A percentile compares a stretch with the other conserved stretches of the same genome.
Evolutionary conservation across 2,113 vertebrate genomes (phyloP).

Genomic region (Anarhynchus alexandrinus): DNA sequence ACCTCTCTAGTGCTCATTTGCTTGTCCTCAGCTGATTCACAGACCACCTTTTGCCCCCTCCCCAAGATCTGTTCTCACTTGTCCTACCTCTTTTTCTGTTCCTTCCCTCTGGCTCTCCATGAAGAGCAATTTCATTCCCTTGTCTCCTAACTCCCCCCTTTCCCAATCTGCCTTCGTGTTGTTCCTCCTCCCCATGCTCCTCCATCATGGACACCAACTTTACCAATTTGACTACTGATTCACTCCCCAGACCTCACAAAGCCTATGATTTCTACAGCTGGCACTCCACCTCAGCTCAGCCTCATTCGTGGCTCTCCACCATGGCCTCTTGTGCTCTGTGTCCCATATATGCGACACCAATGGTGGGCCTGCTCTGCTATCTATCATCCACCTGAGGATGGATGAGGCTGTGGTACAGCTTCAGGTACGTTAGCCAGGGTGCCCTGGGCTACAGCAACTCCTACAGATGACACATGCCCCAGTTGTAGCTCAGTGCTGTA

Average conservation of each 20-base stretch:
- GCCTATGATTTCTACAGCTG: background rate
- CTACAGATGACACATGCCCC: background rate
- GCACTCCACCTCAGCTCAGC: background rate
- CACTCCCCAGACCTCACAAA: background rate
- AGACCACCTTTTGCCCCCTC: background rate
- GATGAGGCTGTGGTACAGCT: background rate
- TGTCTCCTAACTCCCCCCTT: background rate
- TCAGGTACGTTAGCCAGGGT: background rate
- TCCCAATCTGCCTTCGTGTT: fast-evolving
- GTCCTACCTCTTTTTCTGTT: background rate
- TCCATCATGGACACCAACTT: background rate
- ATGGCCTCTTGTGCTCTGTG: background rate
- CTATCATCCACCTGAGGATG: background rate
- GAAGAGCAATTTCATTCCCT: background rate
- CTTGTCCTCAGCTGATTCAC: background rate
- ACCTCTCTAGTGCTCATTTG: background rate
- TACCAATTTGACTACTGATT: background rate
- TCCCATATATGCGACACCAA: background rate
- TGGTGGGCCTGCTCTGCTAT: background rate
- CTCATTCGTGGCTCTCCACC: background rate
- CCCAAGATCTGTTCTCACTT: background rate
- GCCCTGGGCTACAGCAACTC: background rate
- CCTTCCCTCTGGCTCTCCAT: background rate
- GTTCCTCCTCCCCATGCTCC: background rate
- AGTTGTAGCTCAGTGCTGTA: background rate